phyloP scores from a whole-genome alignment of 2,113 vertebrate genomes.

The Bubo bubo region DNA sequence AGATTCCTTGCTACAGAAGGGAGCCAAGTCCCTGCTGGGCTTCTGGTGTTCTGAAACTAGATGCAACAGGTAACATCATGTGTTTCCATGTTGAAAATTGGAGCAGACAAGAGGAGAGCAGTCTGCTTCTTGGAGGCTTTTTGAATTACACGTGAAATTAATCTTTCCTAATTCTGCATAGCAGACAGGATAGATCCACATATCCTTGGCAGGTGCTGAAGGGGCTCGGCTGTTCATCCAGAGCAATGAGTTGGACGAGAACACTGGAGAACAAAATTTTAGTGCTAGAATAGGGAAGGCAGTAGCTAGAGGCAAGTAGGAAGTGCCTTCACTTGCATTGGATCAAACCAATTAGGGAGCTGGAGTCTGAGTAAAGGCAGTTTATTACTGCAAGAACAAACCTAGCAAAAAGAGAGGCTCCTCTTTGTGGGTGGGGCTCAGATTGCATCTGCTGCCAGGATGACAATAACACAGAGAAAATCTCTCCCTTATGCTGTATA shows the following conservation, averaged over 20 bases:
- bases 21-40: not conserved
- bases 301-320: not conserved
- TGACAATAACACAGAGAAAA: not conserved
- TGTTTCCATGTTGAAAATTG: not conserved
- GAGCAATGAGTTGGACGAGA: not conserved
- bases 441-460: not conserved
- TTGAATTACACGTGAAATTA: not conserved
- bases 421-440: not conserved
- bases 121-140: not conserved
- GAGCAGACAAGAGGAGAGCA: not conserved
- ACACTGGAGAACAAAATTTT: not conserved
- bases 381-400: not conserved
- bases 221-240: not conserved
- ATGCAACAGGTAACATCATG: not conserved
- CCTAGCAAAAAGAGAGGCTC: not conserved
- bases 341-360: not conserved
- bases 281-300: not conserved
- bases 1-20: not conserved
- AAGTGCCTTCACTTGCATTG: not conserved
- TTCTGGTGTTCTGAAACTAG: not conserved
- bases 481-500: not conserved
- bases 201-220: not conserved
- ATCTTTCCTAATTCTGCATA: not conserved
- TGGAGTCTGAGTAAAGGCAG: not conserved
- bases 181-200: not conserved